Conservation (phyloP, 1,140 invertebrate species). For the Dendrolimus kikuchii region DNA sequence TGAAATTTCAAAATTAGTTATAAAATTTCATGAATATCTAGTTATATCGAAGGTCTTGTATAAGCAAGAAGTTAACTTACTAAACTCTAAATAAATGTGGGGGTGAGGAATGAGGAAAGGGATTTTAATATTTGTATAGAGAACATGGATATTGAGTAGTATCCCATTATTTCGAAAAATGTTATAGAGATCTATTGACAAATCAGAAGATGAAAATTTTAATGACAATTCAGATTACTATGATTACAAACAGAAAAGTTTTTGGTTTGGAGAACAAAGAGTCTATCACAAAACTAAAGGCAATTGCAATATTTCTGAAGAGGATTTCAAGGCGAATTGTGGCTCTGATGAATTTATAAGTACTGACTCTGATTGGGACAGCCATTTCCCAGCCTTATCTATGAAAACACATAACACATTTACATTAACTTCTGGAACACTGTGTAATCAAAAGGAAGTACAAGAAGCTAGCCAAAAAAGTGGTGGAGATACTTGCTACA, state of each 20-base stretch:
- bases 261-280: slow-evolving; percentile 55
- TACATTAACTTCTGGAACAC: slow-evolving; percentile 46
- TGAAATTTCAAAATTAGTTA: no score
- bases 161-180: no score
- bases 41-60: no score
- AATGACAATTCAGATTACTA: slow-evolving; percentile 36
- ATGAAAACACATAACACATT: slow-evolving; percentile 59
- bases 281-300: slow-evolving; percentile 51
- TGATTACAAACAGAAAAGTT: slow-evolving; percentile 31
- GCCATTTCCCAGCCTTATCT: slow-evolving; percentile 53
- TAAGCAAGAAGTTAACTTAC: no score
- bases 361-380: slow-evolving; percentile 58
- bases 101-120: no score
- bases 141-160: no score
- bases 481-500: slow-evolving; percentile 49
- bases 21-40: no score
- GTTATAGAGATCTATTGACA: slow-evolving; percentile 39
- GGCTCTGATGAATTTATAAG: slow-evolving; percentile 53
- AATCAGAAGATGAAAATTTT: slow-evolving; percentile 52
- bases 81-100: no score
- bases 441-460: slow-evolving; percentile 37
- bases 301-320: slow-evolving; percentile 19
- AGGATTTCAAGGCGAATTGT: slow-evolving; percentile 30
- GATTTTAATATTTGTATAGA: no score
- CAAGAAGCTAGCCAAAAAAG: slow-evolving; percentile 45